A percentile compares a stretch with the other conserved stretches of the same genome.
Evolutionary conservation across 1,140 invertebrate genomes (phyloP).

Genomic region (Pemphigus obesinymphae): DNA sequence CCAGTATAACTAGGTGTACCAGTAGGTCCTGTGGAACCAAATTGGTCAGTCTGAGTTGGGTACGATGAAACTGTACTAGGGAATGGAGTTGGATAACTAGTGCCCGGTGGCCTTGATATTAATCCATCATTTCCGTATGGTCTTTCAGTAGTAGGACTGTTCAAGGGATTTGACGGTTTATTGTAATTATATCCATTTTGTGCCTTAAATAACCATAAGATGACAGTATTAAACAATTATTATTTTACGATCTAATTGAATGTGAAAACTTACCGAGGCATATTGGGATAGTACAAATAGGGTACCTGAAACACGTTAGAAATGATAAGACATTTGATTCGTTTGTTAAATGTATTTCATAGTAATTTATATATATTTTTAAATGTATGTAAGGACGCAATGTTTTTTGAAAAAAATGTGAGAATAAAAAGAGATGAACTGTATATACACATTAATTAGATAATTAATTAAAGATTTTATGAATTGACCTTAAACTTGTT

Average conservation of each 20-base stretch:
- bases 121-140: not conserved
- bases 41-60: not conserved
- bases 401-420: not conserved
- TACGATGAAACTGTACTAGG: conserved; percentile 6
- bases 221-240: not conserved
- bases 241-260: not conserved
- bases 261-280: not conserved
- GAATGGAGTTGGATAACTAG: not conserved
- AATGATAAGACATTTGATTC: not conserved
- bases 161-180: conserved; percentile 54
- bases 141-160: conserved; percentile 8
- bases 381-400: not conserved
- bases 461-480: not conserved
- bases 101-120: not conserved
- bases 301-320: conserved; percentile 5
- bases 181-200: conserved; percentile 58
- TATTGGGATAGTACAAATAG: conserved; percentile 6
- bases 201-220: conserved; percentile 47
- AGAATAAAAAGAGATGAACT: not conserved
- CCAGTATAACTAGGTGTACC: conserved; percentile 20
- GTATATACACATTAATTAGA: not conserved
- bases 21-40: conserved; percentile 27
- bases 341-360: not conserved
- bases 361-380: too few species aligned
- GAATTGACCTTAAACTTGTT: not conserved